These are phyloP conservation scores for Spondyliosoma cantharus DNA, from an alignment of 2,797 vertebrate genomes.

Conservation along the genomic window DNA sequence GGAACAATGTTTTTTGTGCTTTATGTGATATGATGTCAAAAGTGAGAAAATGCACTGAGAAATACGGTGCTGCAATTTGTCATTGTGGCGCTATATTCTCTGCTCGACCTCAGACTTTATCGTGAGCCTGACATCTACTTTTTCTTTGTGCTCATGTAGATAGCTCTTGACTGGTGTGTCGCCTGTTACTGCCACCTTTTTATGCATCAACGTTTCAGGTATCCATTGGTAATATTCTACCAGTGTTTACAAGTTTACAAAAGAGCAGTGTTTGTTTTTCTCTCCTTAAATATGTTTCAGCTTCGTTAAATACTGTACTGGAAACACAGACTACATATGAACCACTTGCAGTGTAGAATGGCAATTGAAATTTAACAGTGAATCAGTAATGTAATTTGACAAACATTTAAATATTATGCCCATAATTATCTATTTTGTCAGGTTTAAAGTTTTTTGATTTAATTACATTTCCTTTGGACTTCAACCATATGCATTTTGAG, in stretches of 20 bases:
- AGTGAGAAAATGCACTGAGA: constrained; percentile 79
- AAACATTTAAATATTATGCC: constrained; percentile 17
- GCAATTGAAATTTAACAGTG: constrained; percentile 28
- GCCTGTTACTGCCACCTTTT: constrained; percentile 70
- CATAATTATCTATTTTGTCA: background rate
- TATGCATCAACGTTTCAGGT: constrained; percentile 69
- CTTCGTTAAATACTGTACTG: constrained; percentile 37
- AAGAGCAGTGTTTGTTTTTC: constrained; percentile 58
- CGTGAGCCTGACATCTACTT: constrained; percentile 53
- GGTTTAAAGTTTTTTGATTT: constrained; percentile 18
- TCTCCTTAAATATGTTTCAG: constrained; percentile 39
- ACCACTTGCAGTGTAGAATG: constrained; percentile 54
- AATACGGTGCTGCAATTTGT: constrained; percentile 71
- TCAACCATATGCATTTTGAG: constrained; percentile 31
- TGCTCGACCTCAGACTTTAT: constrained; percentile 59
- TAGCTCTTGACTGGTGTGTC: constrained; percentile 54
- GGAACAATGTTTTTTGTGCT: constrained; percentile 74
- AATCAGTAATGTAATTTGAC: constrained; percentile 40
- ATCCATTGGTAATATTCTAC: constrained; percentile 57
- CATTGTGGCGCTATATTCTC: constrained; percentile 68
- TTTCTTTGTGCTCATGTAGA: constrained; percentile 59
- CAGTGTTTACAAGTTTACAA: constrained; percentile 79
- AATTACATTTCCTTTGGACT: constrained; percentile 12
- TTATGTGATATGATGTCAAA: constrained; percentile 80
- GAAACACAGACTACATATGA: constrained; percentile 36